phyloP scores from a whole-genome alignment of 2,888 invertebrate genomes.

The Andrena bucephala region DNA sequence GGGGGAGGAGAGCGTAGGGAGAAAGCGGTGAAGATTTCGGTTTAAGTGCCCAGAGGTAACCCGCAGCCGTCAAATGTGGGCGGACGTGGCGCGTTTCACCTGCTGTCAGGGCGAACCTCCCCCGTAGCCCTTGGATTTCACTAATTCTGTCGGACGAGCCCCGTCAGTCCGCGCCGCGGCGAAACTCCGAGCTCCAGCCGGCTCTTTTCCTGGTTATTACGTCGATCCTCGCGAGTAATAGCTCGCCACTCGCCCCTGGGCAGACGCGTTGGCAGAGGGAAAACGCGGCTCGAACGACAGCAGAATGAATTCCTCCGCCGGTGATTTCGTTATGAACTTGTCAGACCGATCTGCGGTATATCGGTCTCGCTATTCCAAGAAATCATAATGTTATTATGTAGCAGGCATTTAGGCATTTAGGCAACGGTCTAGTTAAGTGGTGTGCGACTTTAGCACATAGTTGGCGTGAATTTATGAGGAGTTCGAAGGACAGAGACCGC shows the following conservation, averaged over 20 bases:
- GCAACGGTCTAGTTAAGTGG: too few species aligned
- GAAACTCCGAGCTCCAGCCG: conserved; percentile 52
- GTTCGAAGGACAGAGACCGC: too few species aligned
- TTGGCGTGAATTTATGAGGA: too few species aligned
- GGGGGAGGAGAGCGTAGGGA: conserved; percentile 8
- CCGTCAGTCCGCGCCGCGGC: conserved; percentile 42
- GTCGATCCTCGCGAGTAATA: conserved; percentile 15
- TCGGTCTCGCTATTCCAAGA: not conserved
- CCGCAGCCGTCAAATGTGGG: conserved; percentile 81
- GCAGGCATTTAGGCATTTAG: too few species aligned
- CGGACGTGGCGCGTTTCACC: conserved; percentile 78
- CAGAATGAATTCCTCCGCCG: conserved; percentile 21
- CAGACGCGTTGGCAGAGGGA: not conserved
- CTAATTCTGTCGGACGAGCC: conserved; percentile 69
- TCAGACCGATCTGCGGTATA: not conserved
- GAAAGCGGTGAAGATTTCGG: conserved; percentile 73
- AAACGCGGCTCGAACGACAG: conserved; percentile 7
- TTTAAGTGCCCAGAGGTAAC: conserved; percentile 75
- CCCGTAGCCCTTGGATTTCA: conserved; percentile 73
- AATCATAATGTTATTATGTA: not conserved
- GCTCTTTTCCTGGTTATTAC: conserved; percentile 49
- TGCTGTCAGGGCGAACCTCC: conserved; percentile 72
- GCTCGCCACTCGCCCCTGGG: not conserved
- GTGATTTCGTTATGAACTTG: conserved; percentile 17
- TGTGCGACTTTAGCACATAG: too few species aligned